phyloP scores from a whole-genome alignment of 2,113 vertebrate genomes.

The Prunella himalayana region DNA sequence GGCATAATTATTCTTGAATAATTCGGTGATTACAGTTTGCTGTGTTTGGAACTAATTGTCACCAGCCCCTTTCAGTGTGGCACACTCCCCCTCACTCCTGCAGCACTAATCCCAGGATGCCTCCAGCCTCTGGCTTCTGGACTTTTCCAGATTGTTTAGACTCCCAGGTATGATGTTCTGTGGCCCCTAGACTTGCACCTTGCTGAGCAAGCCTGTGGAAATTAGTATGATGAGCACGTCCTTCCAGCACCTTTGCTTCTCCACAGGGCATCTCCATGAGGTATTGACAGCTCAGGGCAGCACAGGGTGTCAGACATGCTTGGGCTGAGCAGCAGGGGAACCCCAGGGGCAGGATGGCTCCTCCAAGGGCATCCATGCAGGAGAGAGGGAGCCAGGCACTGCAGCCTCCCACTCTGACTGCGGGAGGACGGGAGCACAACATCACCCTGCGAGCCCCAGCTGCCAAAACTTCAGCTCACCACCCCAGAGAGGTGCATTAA shows the following conservation, averaged over 20 bases:
- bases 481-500: fast-evolving
- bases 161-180: fast-evolving
- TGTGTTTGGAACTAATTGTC: slow-evolving; percentile 30
- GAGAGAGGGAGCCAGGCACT: not conserved
- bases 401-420: not conserved
- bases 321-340: not conserved
- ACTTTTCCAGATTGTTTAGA: not conserved
- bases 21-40: slow-evolving; percentile 64
- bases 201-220: not conserved
- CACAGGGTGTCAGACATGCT: fast-evolving
- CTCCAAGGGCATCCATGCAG: not conserved
- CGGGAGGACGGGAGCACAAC: not conserved
- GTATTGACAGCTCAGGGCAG: not conserved
- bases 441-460: not conserved
- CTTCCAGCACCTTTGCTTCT: not conserved
- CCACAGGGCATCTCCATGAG: fast-evolving
- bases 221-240: fast-evolving
- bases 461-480: not conserved
- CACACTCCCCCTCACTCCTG: not conserved
- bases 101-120: not conserved
- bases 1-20: slow-evolving; percentile 66
- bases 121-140: not conserved
- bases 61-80: not conserved
- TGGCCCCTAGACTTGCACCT: not conserved
- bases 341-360: not conserved